Evolutionary conservation across 2,888 invertebrate genomes (phyloP), one percentile per base, ranked within the genome.

Genomic region (Beris chalybata): DNA sequence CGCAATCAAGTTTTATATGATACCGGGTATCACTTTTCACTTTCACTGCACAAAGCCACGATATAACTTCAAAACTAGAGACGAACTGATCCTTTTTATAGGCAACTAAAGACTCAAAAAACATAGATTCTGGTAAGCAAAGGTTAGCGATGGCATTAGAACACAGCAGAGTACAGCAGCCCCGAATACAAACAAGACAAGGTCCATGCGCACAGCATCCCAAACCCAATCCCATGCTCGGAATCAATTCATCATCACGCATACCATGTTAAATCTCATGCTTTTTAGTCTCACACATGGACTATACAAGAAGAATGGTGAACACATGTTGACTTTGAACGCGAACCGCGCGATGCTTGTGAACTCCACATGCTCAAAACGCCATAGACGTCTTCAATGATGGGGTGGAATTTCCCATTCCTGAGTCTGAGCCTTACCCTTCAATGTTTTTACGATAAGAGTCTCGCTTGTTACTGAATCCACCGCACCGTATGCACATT

Each of bases 261-360:
- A 61, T 61, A 50, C 22, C 22, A 22, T 22, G 22, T 22, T 22
- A 3, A 22, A 3, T 22, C 22, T 22, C 22, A 22, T 3, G 22
- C 22, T 22, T 22, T 22, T 22, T 22, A 22, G 22, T 1, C 22
- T 22, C 22, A 22, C 61, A 61, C 22, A 50, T 50, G 61, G 52
- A 50, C 31, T 59, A n/a, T n/a, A 15, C 47, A n/a, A 44, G 53
- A 44, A 54, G 64, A 64, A 65, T 68, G 65, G 54, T 50, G 61
- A 65, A 68, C 68, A 68, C 65, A 68, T 68, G 68, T 61, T 65
- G 65, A 55, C 59, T 61, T 61, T 50, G 52, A 32, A 61, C 22
- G n/a, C 50, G 31, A 48, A 12, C 61, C 13, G 12, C 32, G 29
- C 43, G n/a, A 30, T 50, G 50, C 15, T 5, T 12, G 7, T 13